phyloP scores from a whole-genome alignment of 2,113 vertebrate species.

The Piaya cayana region DNA sequence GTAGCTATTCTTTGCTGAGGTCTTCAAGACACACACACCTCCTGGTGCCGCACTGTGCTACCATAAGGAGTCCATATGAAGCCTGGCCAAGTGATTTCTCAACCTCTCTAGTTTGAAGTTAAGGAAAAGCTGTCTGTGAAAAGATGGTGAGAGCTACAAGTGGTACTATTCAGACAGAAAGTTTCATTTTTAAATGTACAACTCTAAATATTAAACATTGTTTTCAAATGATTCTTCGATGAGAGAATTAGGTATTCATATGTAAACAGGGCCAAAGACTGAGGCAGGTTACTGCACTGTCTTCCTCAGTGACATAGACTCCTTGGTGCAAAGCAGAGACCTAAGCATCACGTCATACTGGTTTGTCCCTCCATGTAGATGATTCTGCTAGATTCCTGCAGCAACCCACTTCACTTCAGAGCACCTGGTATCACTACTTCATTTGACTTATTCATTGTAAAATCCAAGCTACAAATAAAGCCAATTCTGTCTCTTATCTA shows the following conservation, averaged over 20 bases:
- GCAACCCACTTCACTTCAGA: not conserved
- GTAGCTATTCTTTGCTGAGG: not conserved
- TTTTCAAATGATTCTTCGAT: not conserved
- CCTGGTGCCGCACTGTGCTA: not conserved
- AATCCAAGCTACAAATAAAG: not conserved
- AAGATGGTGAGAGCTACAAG: not conserved
- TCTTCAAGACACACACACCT: not conserved
- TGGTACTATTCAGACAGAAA: not conserved
- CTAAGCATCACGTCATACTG: accelerated
- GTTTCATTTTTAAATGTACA: not conserved
- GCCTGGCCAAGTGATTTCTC: not conserved
- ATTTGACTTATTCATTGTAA: accelerated
- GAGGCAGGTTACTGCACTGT: not conserved
- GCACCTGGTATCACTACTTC: not conserved
- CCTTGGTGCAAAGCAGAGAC: not conserved
- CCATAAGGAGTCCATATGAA: not conserved
- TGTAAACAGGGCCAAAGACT: not conserved
- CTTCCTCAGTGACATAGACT: not conserved
- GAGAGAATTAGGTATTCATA: not conserved
- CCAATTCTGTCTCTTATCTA: accelerated
- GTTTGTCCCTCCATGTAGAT: accelerated
- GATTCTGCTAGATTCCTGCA: not conserved
- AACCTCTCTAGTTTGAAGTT: not conserved
- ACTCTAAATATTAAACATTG: not conserved
- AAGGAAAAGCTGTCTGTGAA: not conserved